phyloP scores from a whole-genome alignment of 2,113 vertebrate species.

The Uropsilus gracilis region DNA sequence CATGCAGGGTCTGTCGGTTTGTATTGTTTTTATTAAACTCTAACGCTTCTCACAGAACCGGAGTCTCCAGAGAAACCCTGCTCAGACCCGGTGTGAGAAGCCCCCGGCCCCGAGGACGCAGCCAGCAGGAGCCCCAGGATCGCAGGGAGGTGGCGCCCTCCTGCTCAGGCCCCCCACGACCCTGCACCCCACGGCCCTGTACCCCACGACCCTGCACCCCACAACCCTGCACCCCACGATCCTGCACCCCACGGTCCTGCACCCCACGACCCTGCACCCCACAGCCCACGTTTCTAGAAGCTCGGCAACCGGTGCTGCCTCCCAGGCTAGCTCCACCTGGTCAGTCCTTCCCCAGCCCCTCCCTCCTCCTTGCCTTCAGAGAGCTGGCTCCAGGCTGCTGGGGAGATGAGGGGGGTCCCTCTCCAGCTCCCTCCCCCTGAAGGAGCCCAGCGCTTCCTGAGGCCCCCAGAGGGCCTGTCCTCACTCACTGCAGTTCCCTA shows the following conservation, averaged over 20 bases:
- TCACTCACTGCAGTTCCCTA: neutral
- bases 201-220: no score
- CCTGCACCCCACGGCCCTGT: no score
- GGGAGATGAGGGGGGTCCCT: no score
- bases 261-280: rapidly evolving
- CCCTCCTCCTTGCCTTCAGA: neutral
- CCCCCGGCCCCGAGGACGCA: neutral
- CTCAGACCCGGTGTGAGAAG: neutral
- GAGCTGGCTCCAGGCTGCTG: neutral
- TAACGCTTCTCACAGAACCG: neutral
- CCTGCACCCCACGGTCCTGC: no score
- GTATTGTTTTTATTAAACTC: neutral
- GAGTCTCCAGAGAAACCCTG: neutral
- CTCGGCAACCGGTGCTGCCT: neutral
- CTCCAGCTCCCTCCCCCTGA: neutral
- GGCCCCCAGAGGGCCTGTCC: rapidly evolving
- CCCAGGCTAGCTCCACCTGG: neutral
- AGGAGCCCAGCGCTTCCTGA: rapidly evolving
- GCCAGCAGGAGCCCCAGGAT: no score
- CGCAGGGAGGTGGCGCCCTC: no score
- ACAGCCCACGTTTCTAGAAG: neutral
- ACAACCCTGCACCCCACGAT: no score
- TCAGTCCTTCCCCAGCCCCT: neutral
- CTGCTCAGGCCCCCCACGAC: no score
- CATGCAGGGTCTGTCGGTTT: rapidly evolving